These are phyloP conservation scores for Paralvinella palmiformis DNA, from an alignment of 1,140 invertebrate genomes.

Conservation along the genomic window DNA sequence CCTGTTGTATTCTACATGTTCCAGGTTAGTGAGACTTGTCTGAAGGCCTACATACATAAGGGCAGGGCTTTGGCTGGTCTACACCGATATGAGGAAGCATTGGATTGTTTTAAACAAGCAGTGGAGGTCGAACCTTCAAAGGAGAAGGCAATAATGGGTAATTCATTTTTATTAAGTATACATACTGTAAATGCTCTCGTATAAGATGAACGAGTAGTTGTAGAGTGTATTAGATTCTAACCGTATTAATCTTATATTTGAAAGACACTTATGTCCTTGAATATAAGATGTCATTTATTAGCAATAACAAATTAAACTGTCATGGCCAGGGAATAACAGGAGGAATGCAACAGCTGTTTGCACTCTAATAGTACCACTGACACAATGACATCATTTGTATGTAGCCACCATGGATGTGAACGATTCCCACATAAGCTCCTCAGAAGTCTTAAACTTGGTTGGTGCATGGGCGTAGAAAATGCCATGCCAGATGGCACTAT, in stretches of 20 bases:
- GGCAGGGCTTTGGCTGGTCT: conserved; percentile 38
- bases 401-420: too few species aligned
- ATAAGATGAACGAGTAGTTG: not conserved
- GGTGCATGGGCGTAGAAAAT: too few species aligned
- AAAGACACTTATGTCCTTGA: not conserved
- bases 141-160: conserved; percentile 37
- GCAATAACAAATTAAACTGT: not conserved
- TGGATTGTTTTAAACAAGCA: conserved; percentile 36
- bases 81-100: conserved; percentile 40
- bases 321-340: not conserved
- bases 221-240: not conserved
- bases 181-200: not conserved
- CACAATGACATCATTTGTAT: too few species aligned
- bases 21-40: conserved; percentile 34
- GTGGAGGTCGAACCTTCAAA: conserved; percentile 37
- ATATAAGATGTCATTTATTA: not conserved
- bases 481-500: too few species aligned
- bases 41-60: conserved; percentile 45
- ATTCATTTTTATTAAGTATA: not conserved
- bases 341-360: too few species aligned
- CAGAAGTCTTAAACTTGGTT: too few species aligned
- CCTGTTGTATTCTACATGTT: conserved; percentile 9
- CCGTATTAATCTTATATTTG: not conserved
- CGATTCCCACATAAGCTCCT: too few species aligned
- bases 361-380: too few species aligned